phyloP scores from a whole-genome alignment of 1,140 invertebrate genomes.

The Diorhabda sublineata region DNA sequence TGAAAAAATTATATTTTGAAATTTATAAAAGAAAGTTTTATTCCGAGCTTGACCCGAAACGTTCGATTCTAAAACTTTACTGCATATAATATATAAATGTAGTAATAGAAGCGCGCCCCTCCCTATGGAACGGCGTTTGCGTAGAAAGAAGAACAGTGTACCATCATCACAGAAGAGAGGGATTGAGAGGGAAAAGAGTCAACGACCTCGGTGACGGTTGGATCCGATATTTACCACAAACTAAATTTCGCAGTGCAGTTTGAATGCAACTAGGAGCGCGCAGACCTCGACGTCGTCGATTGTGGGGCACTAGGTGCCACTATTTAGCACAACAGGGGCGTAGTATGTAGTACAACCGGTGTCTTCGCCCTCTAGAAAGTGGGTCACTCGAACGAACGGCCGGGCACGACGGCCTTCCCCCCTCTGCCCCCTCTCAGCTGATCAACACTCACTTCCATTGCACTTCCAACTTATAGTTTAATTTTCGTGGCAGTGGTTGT shows the following conservation, averaged over 20 bases:
- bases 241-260: conserved; percentile 22
- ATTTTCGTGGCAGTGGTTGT: conserved; percentile 22
- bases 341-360: conserved; percentile 18
- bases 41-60: conserved; percentile 6
- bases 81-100: conserved; percentile 22
- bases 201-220: conserved; percentile 28
- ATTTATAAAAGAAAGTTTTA: background rate
- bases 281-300: background rate
- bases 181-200: conserved; percentile 19
- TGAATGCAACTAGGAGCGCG: conserved; percentile 5
- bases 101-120: conserved; percentile 10
- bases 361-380: conserved; percentile 31
- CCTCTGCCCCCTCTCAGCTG: conserved; percentile 30
- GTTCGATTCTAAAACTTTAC: conserved; percentile 23
- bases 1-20: no score
- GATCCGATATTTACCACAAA: conserved; percentile 4
- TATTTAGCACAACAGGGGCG: conserved; percentile 10
- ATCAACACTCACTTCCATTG: conserved; percentile 23
- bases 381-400: conserved; percentile 28
- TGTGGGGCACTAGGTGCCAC: conserved; percentile 14
- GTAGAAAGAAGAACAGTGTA: conserved; percentile 36
- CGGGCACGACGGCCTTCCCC: conserved; percentile 14
- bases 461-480: conserved; percentile 18
- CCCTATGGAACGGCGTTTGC: background rate
- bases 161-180: conserved; percentile 25